These are phyloP conservation scores for Morus bassanus DNA, from an alignment of 2,797 vertebrate genomes.

Conservation along the genomic window DNA sequence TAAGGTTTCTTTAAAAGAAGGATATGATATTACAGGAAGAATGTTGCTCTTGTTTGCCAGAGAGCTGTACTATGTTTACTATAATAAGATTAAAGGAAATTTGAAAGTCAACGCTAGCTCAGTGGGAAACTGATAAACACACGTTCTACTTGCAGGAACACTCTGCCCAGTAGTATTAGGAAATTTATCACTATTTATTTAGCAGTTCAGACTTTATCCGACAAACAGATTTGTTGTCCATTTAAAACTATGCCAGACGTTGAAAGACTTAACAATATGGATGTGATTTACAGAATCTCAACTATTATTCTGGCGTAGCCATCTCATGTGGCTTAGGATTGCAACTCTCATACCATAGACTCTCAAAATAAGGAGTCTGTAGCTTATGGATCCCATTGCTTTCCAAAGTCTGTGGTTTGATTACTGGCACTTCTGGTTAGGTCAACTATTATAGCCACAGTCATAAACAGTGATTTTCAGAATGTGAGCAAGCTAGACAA, in stretches of 20 bases:
- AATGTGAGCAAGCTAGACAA: constrained; percentile 35
- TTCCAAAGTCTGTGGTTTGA: constrained; percentile 50
- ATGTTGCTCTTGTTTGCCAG: constrained; percentile 64
- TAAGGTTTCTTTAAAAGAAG: constrained; percentile 58
- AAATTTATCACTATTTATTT: constrained; percentile 45
- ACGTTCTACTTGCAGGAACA: neutral
- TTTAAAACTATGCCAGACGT: neutral
- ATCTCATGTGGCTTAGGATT: neutral
- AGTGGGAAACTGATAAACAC: constrained; percentile 51
- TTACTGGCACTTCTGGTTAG: constrained; percentile 29
- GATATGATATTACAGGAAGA: constrained; percentile 62
- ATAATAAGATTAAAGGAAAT: constrained; percentile 61
- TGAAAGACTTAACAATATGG: neutral
- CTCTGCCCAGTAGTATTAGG: neutral
- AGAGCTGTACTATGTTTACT: constrained; percentile 66
- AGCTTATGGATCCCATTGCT: neutral
- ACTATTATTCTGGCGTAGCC: neutral
- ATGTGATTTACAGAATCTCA: neutral
- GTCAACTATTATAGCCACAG: constrained; percentile 18
- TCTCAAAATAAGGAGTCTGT: neutral
- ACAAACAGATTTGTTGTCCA: constrained; percentile 24
- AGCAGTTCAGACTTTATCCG: neutral
- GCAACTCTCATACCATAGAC: neutral
- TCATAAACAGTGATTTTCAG: constrained; percentile 57
- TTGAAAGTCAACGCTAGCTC: constrained; percentile 5